These are phyloP conservation scores for Erebia aethiops DNA, from an alignment of 2,888 invertebrate species.

Conservation along the genomic window DNA sequence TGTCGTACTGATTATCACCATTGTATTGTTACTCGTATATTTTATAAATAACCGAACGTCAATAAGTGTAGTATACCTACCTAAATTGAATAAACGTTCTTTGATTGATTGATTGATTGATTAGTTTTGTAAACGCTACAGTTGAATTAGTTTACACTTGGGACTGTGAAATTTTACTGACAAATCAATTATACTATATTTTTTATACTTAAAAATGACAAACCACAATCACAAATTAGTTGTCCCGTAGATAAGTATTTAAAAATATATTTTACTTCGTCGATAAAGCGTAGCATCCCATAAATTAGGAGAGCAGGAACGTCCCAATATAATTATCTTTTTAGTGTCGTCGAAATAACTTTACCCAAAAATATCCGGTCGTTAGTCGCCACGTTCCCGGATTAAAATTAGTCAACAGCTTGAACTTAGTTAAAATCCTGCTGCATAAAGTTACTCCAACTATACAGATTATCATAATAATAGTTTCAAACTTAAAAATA, in stretches of 20 bases:
- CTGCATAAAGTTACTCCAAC: conserved; percentile 37
- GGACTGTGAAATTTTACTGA: too few species aligned
- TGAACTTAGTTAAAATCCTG: conserved; percentile 45
- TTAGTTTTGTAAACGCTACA: too few species aligned
- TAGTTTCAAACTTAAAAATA: not conserved
- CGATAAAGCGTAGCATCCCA: conserved; percentile 48
- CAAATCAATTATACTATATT: too few species aligned
- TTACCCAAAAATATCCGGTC: conserved; percentile 71
- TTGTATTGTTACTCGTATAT: too few species aligned
- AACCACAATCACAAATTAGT: conserved; percentile 6
- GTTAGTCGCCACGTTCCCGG: conserved; percentile 61
- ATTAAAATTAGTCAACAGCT: conserved; percentile 72
- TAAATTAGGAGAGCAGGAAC: conserved; percentile 67
- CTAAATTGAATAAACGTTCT: too few species aligned
- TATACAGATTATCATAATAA: conserved; percentile 6
- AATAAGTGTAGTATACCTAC: too few species aligned
- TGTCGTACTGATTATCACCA: too few species aligned
- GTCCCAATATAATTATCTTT: conserved; percentile 62
- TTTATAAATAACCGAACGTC: too few species aligned
- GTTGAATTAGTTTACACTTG: too few species aligned
- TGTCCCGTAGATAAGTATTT: conserved; percentile 3
- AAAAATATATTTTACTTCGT: conserved; percentile 36
- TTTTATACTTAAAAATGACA: not conserved
- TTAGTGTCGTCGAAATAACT: conserved; percentile 66
- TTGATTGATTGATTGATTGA: too few species aligned